Evolutionary conservation across 1,140 invertebrate genomes (phyloP).

Genomic region (Ruditapes philippinarum): DNA sequence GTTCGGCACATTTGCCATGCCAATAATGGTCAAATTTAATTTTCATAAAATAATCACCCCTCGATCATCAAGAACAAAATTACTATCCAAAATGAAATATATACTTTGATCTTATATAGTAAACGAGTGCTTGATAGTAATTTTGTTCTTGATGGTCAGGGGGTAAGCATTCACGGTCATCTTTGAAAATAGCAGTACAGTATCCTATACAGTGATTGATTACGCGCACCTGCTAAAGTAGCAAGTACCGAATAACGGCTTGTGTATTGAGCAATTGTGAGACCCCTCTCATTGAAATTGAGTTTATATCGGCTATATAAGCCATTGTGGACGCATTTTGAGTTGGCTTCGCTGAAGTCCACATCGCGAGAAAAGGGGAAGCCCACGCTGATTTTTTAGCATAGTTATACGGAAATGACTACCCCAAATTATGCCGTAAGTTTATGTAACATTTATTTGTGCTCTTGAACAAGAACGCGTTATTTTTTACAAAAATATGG

Average conservation of each 20-base stretch:
- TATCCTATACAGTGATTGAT: too few species aligned
- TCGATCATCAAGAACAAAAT: too few species aligned
- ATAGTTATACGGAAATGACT: constrained; percentile 28
- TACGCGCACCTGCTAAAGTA: too few species aligned
- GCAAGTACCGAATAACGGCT: not conserved
- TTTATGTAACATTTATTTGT: not conserved
- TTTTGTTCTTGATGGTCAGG: too few species aligned
- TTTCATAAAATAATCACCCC: too few species aligned
- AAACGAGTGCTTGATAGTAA: too few species aligned
- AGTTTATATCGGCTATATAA: constrained; percentile 69
- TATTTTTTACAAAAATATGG: not conserved
- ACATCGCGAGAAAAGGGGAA: constrained; percentile 25
- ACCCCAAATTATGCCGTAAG: constrained; percentile 55
- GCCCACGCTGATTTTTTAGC: not conserved
- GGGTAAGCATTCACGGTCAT: too few species aligned
- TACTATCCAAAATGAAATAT: too few species aligned
- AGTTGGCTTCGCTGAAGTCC: constrained; percentile 64
- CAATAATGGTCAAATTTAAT: too few species aligned
- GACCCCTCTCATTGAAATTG: constrained; percentile 52
- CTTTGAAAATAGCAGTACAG: too few species aligned
- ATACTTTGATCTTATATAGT: too few species aligned
- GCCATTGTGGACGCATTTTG: constrained; percentile 49
- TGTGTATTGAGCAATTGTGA: constrained; percentile 6
- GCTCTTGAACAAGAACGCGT: not conserved
- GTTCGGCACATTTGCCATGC: too few species aligned